These are phyloP conservation scores for Babyrousa celebensis DNA, from an alignment of 2,797 vertebrate species.

Conservation along the genomic window DNA sequence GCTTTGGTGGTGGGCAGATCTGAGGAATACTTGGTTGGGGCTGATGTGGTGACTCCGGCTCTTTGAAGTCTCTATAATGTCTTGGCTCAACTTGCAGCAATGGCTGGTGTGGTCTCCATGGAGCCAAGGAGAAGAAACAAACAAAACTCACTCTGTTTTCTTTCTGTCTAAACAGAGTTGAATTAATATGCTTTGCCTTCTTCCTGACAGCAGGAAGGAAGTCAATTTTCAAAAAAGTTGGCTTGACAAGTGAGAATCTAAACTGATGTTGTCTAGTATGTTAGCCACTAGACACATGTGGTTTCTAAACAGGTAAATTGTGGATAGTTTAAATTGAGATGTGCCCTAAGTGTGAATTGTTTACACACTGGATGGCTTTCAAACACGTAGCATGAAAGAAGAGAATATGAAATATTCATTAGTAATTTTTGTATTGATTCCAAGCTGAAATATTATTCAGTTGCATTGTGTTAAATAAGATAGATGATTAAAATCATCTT, in stretches of 20 bases:
- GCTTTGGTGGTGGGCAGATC: background rate
- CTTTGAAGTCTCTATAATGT: background rate
- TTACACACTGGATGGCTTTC: background rate
- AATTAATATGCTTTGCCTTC: background rate
- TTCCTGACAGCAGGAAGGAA: slow-evolving; percentile 10
- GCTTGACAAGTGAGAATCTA: slow-evolving; percentile 41
- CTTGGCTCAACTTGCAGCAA: background rate
- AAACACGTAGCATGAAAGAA: background rate
- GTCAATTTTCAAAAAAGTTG: background rate
- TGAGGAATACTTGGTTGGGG: background rate
- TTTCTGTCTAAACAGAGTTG: background rate
- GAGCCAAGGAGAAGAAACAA: slow-evolving; percentile 2
- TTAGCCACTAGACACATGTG: background rate
- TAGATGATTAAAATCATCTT: background rate
- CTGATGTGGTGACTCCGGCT: background rate
- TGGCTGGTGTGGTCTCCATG: background rate
- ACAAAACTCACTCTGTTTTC: background rate
- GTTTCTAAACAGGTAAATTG: background rate
- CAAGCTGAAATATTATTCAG: background rate
- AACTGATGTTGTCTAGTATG: background rate
- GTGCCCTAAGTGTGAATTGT: background rate
- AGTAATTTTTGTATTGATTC: background rate
- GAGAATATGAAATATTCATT: background rate
- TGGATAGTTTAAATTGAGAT: background rate
- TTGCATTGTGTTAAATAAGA: background rate